Evolutionary conservation across 2,113 vertebrate species (phyloP).

Genomic region (Erythrocercus mccallii): DNA sequence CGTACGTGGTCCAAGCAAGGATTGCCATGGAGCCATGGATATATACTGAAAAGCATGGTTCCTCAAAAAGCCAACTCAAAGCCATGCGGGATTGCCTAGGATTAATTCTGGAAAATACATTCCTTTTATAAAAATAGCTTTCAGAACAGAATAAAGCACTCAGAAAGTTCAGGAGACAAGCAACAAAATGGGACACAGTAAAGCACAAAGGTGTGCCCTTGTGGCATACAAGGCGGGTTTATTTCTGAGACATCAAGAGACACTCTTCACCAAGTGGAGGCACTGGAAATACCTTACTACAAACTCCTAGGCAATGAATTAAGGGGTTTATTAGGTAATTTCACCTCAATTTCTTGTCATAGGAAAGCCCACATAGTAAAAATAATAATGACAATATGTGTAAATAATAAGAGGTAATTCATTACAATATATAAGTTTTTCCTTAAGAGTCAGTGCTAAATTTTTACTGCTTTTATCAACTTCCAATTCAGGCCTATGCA

Average conservation of each 20-base stretch:
- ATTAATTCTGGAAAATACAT: not conserved
- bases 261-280: fast-evolving
- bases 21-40: not conserved
- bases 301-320: not conserved
- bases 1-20: not conserved
- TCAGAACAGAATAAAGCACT: not conserved
- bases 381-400: not conserved
- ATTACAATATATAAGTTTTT: not conserved
- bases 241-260: not conserved
- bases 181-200: not conserved
- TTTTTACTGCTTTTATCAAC: not conserved
- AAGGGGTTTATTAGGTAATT: not conserved
- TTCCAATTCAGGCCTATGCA: not conserved
- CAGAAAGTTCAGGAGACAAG: not conserved
- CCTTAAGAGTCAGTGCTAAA: not conserved
- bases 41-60: not conserved
- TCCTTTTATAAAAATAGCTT: not conserved
- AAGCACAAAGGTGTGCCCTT: not conserved
- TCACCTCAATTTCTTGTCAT: not conserved
- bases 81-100: fast-evolving
- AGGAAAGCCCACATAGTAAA: not conserved
- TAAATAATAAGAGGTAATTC: not conserved
- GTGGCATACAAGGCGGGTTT: not conserved
- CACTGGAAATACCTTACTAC: not conserved
- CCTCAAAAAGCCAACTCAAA: not conserved